phyloP scores from a whole-genome alignment of 2,888 invertebrate species.

The Tenthredo notha region DNA sequence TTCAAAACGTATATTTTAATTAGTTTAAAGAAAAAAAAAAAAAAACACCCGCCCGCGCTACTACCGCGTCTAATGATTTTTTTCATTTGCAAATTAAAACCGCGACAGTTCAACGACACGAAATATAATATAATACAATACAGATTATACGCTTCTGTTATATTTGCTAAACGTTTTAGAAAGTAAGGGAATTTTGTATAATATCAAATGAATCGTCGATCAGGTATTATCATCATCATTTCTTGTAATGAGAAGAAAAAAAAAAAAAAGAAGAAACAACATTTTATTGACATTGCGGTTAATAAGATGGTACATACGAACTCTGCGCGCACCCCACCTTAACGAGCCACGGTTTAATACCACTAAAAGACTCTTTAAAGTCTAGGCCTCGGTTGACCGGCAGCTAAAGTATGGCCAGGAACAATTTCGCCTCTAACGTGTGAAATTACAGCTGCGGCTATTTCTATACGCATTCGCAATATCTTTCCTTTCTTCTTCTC shows the following conservation, averaged over 20 bases:
- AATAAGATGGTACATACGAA: constrained; percentile 55
- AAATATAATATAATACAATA: neutral
- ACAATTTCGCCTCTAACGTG: constrained; percentile 69
- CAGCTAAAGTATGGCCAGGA: constrained; percentile 52
- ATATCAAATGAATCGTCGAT: neutral
- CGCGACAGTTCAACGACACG: constrained; percentile 8
- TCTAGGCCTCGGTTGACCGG: constrained; percentile 48
- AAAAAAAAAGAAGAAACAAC: neutral
- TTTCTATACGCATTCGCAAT: constrained; percentile 63
- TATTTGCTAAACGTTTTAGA: neutral
- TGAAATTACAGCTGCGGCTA: constrained; percentile 69
- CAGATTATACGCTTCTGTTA: neutral
- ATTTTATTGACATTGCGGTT: constrained; percentile 51
- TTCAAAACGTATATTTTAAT: constrained; percentile 51
- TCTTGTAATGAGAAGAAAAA: neutral
- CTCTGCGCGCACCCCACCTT: constrained; percentile 39
- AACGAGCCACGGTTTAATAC: constrained; percentile 58
- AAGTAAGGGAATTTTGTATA: neutral
- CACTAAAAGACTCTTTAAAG: constrained; percentile 58
- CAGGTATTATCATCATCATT: constrained; percentile 16
- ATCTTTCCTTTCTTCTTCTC: constrained; percentile 62
- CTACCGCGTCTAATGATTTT: neutral
- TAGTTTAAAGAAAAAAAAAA: no score
- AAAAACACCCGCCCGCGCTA: neutral
- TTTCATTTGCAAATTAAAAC: constrained; percentile 28